Conservation (phyloP, 2,888 invertebrate genomes). For the Brachylomia viminalis region DNA sequence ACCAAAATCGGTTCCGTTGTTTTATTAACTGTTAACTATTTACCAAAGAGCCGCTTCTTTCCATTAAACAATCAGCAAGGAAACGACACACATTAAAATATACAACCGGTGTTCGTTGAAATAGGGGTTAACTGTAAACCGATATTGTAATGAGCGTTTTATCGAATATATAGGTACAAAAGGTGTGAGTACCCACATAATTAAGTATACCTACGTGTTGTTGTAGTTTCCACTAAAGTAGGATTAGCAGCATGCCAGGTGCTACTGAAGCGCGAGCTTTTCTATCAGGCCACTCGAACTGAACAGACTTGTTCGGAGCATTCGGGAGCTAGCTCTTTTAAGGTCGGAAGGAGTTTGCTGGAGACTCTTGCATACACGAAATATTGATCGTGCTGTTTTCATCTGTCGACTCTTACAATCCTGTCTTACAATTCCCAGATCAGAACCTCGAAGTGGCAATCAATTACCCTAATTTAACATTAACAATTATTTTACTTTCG, state of each 20-base stretch:
- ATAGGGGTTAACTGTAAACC: neutral
- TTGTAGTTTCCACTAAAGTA: neutral
- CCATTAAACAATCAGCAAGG: neutral
- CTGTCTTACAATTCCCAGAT: neutral
- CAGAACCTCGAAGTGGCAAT: neutral
- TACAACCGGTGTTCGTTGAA: neutral
- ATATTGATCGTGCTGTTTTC: neutral
- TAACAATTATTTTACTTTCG: neutral
- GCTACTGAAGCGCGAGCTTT: slow-evolving; percentile 17
- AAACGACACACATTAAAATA: neutral
- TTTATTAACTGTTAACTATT: neutral
- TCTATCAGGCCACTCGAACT: neutral
- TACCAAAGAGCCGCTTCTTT: too few relatives aligned
- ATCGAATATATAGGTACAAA: neutral
- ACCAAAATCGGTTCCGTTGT: neutral
- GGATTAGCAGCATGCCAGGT: slow-evolving; percentile 13
- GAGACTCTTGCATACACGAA: neutral
- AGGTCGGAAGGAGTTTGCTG: neutral
- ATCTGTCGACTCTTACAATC: neutral
- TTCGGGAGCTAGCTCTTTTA: slow-evolving; percentile 2
- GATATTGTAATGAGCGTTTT: neutral
- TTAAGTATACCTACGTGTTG: neutral
- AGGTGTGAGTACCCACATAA: neutral
- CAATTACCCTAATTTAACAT: neutral
- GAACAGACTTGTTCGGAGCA: slow-evolving; percentile 5